Conservation (phyloP, 2,888 invertebrate species). For the Pocota personata region DNA sequence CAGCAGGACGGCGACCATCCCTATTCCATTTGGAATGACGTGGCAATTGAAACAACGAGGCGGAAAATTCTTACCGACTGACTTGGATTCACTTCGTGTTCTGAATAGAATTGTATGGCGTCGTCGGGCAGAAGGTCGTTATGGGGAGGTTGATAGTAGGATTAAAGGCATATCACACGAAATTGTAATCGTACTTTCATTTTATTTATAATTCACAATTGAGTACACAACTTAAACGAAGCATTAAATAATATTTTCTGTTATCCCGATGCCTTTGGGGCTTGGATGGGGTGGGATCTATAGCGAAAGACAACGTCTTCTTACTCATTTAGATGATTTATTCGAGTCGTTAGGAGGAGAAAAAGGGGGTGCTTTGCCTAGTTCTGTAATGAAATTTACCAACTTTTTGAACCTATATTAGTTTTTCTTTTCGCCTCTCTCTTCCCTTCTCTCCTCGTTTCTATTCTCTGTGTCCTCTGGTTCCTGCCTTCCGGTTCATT, state of each 20-base stretch:
- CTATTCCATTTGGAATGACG: constrained; percentile 30
- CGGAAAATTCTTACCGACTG: constrained; percentile 56
- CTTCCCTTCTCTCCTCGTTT: neutral
- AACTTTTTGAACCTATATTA: constrained; percentile 70
- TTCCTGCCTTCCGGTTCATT: constrained; percentile 11
- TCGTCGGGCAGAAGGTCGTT: constrained; percentile 48
- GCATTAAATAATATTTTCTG: constrained; percentile 69
- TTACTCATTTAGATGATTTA: constrained; percentile 70
- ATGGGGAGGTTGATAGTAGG: constrained; percentile 51
- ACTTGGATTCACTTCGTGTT: constrained; percentile 11
- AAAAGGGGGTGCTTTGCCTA: constrained; percentile 27
- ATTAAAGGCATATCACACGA: constrained; percentile 68
- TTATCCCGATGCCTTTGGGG: neutral
- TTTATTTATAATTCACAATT: constrained; percentile 69
- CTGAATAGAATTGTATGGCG: constrained; percentile 31
- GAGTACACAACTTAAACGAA: constrained; percentile 69
- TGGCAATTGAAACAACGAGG: constrained; percentile 66
- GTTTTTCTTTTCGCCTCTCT: constrained; percentile 17
- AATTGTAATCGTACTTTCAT: constrained; percentile 61
- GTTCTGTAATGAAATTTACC: constrained; percentile 70
- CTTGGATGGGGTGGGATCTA: neutral
- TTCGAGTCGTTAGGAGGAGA: constrained; percentile 50
- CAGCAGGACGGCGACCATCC: neutral
- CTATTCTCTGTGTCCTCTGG: constrained; percentile 1
- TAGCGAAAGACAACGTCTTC: constrained; percentile 38